A percentile compares a stretch with the other conserved stretches of the same genome.
phyloP scores from a whole-genome alignment of 2,113 vertebrate species.

The Castor canadensis region DNA sequence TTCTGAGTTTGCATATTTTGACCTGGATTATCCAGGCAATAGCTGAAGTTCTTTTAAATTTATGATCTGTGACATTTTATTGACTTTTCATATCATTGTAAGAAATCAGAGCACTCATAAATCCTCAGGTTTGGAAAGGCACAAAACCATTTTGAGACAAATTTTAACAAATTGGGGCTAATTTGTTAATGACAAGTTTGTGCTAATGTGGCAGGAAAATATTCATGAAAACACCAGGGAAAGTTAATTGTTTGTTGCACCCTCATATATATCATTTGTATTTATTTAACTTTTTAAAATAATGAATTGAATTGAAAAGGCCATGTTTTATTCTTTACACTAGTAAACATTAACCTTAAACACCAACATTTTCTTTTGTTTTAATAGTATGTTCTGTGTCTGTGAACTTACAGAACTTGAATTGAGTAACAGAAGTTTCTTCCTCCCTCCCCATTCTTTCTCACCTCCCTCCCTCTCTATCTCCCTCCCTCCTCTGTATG shows the following conservation, averaged over 20 bases:
- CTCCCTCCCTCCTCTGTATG: neutral
- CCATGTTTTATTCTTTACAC: conserved; percentile 63
- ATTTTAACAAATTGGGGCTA: conserved; percentile 16
- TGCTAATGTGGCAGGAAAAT: conserved; percentile 35
- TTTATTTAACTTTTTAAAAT: conserved; percentile 59
- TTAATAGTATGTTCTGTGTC: conserved; percentile 58
- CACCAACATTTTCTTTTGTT: conserved; percentile 50
- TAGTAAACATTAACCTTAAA: conserved; percentile 49
- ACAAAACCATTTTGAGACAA: conserved; percentile 8
- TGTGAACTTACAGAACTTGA: conserved; percentile 40
- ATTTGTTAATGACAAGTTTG: conserved; percentile 45
- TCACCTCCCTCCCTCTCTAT: neutral
- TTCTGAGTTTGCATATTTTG: neutral
- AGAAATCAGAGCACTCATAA: conserved; percentile 8
- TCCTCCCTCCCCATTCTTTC: neutral
- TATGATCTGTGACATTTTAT: neutral
- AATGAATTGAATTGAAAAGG: conserved; percentile 71
- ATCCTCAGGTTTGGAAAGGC: conserved; percentile 46
- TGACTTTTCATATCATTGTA: conserved; percentile 13
- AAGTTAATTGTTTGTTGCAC: conserved; percentile 86
- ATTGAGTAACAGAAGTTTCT: neutral
- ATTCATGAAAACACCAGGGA: conserved; percentile 71
- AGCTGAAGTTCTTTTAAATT: conserved; percentile 21
- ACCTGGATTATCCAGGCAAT: neutral
- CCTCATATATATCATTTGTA: conserved; percentile 76